Evolutionary conservation across 2,797 vertebrate species (phyloP).

Genomic region (Jordanella pulchra): DNA sequence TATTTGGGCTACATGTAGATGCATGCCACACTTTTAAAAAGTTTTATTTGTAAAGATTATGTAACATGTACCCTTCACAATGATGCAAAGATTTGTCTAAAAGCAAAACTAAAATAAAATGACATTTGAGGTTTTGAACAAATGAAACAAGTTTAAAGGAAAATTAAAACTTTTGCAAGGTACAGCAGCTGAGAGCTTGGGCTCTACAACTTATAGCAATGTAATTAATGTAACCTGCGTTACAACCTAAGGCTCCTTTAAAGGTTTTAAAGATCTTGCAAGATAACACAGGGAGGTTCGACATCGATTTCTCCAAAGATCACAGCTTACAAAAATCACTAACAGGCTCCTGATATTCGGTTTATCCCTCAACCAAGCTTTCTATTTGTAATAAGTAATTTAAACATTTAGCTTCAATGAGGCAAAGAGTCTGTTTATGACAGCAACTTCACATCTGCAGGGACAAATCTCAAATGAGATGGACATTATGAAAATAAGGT

Average conservation of each 20-base stretch:
- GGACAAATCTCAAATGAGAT: slow-evolving; percentile 26
- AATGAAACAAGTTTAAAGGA: too few species aligned
- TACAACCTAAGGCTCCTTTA: slow-evolving; percentile 16
- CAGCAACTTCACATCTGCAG: slow-evolving; percentile 15
- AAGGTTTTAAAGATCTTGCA: slow-evolving; percentile 10
- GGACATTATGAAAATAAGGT: neutral
- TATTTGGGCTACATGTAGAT: neutral
- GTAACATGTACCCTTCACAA: neutral
- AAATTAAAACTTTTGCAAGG: neutral
- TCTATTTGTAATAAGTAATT: slow-evolving; percentile 18
- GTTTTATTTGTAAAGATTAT: neutral
- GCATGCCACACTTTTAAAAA: neutral
- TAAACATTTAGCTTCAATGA: slow-evolving; percentile 23
- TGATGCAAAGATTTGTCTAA: neutral
- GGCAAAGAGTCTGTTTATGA: slow-evolving; percentile 20
- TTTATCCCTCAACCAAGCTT: slow-evolving; percentile 13
- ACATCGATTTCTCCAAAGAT: slow-evolving; percentile 13
- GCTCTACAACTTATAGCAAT: slow-evolving; percentile 10
- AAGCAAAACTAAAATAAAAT: neutral
- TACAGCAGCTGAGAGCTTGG: slow-evolving; percentile 2
- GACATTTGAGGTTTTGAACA: neutral
- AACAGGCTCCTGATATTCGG: slow-evolving; percentile 16
- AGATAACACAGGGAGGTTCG: slow-evolving; percentile 3
- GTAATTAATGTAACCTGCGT: neutral
- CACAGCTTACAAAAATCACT: slow-evolving; percentile 36